A percentile compares a stretch with the other conserved stretches of the same genome.
phyloP scores from a whole-genome alignment of 2,113 vertebrate species.

The Vimba vimba region DNA sequence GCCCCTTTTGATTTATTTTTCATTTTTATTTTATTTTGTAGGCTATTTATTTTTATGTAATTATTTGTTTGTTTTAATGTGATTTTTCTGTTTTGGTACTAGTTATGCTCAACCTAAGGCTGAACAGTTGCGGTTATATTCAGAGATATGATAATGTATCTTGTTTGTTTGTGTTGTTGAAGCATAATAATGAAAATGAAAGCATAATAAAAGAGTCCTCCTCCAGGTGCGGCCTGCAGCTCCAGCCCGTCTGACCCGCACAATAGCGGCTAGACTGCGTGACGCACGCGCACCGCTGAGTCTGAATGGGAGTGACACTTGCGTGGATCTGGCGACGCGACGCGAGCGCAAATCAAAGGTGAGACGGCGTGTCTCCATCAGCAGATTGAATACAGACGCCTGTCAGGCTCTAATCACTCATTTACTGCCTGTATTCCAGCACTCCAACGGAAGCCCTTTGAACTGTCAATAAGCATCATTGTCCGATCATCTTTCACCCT shows the following conservation, averaged over 20 bases:
- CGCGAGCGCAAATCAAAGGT: constrained; percentile 78
- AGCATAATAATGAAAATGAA: too few species aligned
- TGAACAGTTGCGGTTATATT: too few species aligned
- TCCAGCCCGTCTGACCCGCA: not conserved
- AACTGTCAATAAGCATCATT: constrained; percentile 58
- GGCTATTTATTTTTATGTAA: too few species aligned
- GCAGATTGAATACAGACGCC: constrained; percentile 75
- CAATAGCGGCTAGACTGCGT: constrained; percentile 33
- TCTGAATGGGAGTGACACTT: constrained; percentile 48
- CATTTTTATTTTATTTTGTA: too few species aligned
- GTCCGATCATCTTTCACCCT: constrained; percentile 43
- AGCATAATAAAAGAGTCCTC: not conserved
- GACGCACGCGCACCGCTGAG: not conserved
- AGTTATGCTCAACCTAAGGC: too few species aligned
- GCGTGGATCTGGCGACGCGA: constrained; percentile 63
- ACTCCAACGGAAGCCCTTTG: constrained; percentile 69
- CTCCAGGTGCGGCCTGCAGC: not conserved
- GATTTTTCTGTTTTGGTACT: too few species aligned
- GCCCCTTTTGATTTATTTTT: too few species aligned
- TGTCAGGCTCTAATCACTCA: constrained; percentile 77
- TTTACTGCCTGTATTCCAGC: constrained; percentile 75
- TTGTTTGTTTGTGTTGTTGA: too few species aligned
- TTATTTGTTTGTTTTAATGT: too few species aligned
- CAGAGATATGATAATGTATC: too few species aligned
- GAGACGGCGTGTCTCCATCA: constrained; percentile 79